Evolutionary conservation across 2,888 invertebrate genomes (phyloP).

Genomic region (Mechanitis messenoides): DNA sequence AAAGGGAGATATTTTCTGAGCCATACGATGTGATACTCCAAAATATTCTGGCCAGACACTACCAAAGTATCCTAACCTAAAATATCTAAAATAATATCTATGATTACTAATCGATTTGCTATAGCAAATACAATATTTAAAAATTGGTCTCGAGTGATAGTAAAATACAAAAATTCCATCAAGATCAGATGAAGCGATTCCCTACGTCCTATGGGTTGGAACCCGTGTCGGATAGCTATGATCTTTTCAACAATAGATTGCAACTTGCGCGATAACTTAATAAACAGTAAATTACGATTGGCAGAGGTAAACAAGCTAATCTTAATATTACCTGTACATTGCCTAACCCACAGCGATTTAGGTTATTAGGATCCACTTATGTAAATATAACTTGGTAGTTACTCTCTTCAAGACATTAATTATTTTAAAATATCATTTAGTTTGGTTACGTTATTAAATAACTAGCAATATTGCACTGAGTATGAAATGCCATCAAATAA

Average conservation of each 20-base stretch:
- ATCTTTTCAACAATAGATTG: slow-evolving; percentile 72
- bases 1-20: slow-evolving; percentile 75
- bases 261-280: slow-evolving; percentile 73
- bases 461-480: slow-evolving; percentile 79
- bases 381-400: slow-evolving; percentile 74
- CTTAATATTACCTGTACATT: slow-evolving; percentile 74
- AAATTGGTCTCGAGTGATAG: slow-evolving; percentile 74
- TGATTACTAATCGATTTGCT: slow-evolving; percentile 72
- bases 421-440: slow-evolving; percentile 76
- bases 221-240: slow-evolving; percentile 69
- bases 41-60: slow-evolving; percentile 77
- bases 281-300: slow-evolving; percentile 75
- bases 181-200: slow-evolving; percentile 61
- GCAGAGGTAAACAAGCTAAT: slow-evolving; percentile 76
- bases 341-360: slow-evolving; percentile 64
- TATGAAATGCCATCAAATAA: slow-evolving; percentile 77
- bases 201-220: slow-evolving; percentile 33
- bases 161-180: slow-evolving; percentile 66
- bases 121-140: slow-evolving; percentile 69
- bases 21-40: slow-evolving; percentile 77
- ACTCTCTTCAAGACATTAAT: slow-evolving; percentile 72
- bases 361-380: slow-evolving; percentile 67
- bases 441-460: slow-evolving; percentile 78
- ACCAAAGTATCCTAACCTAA: slow-evolving; percentile 76
- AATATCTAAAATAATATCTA: slow-evolving; percentile 74